Conservation (phyloP, 2,113 vertebrate genomes). For the Lepidothrix coronata region DNA sequence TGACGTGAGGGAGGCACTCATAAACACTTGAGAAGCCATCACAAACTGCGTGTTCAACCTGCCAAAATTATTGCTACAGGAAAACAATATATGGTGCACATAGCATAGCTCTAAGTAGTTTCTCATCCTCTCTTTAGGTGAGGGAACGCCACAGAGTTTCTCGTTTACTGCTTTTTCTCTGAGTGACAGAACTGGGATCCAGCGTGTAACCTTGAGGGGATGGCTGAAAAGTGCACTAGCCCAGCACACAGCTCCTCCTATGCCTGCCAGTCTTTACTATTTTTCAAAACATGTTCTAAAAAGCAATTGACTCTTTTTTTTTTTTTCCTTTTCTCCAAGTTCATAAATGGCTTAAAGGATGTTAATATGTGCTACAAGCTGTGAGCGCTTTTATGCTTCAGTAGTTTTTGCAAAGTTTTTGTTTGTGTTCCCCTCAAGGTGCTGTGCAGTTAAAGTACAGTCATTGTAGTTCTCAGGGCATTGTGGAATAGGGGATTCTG, state of each 20-base stretch:
- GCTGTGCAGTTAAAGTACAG: not conserved
- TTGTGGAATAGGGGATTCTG: not conserved
- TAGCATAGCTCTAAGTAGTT: not conserved
- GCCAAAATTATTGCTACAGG: not conserved
- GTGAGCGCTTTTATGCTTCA: not conserved
- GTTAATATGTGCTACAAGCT: not conserved
- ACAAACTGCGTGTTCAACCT: not conserved
- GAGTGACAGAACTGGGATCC: not conserved
- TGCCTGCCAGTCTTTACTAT: not conserved
- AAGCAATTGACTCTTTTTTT: not conserved
- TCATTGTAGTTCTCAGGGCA: not conserved
- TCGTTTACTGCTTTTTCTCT: not conserved
- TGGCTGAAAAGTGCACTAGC: not conserved
- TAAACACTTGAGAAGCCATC: not conserved
- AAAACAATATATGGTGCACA: not conserved
- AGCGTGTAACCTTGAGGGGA: not conserved
- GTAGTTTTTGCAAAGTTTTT: not conserved
- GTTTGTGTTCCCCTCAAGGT: not conserved
- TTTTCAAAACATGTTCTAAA: not conserved
- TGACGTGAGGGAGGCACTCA: rapidly evolving
- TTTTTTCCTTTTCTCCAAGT: not conserved
- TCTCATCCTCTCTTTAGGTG: not conserved
- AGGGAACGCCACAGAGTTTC: not conserved
- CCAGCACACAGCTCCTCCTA: not conserved
- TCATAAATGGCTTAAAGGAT: not conserved